Evolutionary conservation across 2,113 vertebrate genomes (phyloP), one percentile per base, ranked within the genome.

Genomic region (Macheiramphus alcinus): DNA sequence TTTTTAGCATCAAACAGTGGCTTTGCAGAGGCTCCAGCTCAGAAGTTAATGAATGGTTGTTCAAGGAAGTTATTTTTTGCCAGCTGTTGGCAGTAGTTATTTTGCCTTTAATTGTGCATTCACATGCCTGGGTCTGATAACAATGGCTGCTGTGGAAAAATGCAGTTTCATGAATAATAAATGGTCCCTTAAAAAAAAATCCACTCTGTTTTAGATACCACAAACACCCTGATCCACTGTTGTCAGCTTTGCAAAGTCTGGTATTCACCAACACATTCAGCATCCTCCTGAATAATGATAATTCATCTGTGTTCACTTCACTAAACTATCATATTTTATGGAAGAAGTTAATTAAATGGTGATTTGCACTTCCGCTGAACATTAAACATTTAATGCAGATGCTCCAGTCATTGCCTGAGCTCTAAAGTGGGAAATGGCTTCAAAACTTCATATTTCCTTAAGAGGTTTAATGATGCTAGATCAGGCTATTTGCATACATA

Each of bases 341-440:
- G 94, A 95, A 97, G 87, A 88, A 97, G 96, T 96, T 97, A 97
- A 97, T 97, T 97, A 97, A 97, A 97, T 93, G 88, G 90, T 96
- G 94, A 97, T 97, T 97, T 96, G 94, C 95, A 96, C 92, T 97
- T 97, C 96, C 48, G 76, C 73, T 94, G 95, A 96, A 93, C 96
- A 96, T 96, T 96, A 97, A 96, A 97, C 92, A 96, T 96, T 96
- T 96, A 94, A 96, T 96, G 90, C 97, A 97, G 96, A 97, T 97
- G 95, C 93, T 96, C 94, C 72, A 97, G 93, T 96, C 95, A 55
- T 93, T 93, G 92, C 93, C 90, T 95, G 92, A 93, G 95, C 75
- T 85, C 86, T 92, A 94, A 96, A 96, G 71, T 96, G 90, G 90
- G 94, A 94, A 96, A 97, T 90, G 87, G 89, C 93, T 97, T 96